Base-by-base conservation (phyloP, 2,113 vertebrate genomes). In the Oophaga pumilio region DNA sequence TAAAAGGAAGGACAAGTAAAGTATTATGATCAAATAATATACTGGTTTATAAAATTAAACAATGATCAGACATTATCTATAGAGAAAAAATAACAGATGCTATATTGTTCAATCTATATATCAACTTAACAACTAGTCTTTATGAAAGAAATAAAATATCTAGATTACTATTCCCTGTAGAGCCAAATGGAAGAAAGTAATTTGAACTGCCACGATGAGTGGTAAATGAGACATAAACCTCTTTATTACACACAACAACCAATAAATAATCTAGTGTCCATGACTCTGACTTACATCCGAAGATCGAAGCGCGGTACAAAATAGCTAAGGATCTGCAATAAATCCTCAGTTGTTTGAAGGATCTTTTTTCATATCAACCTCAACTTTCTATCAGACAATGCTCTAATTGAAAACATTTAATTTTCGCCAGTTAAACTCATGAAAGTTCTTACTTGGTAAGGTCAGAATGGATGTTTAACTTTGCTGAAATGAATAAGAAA, bases 201-300 rank as follows among this genome's bases (percentile, higher is more conserved):
- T 82, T 82, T 82, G 17, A 82, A 64, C 79, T 64, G 57, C 79
- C 28, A 81, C 59, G 50, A 82, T 64, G 79, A 43, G 79, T 64
- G 59, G 79, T 82, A 82, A 82, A 82, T 82, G 79, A 82, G 79
- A 82, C 59, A 82, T 64, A 64, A 82, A 28, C 79, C 57, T 82
- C 57, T 82, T 82, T 82, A 82, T 82, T 82, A 82, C 79, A 64
- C 79, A 50, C 79, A 82, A 62, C 79, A 62, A 62, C 79, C 79
- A 82, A 82, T 81, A 81, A 81, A 81, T 82, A 82, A 82, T 49
- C 79, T 50, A 64, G 28, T 22, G 59, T 64, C 57, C 78, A 60
- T 62, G 15, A 26, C 28, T 82, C 57, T 82, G 79, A 80, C 78
- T 80, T 60, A 43, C 78, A 80, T 64, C 57, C 64, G 26, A 59